These are phyloP conservation scores for Epirrita christyi DNA, from an alignment of 2,888 invertebrate species.

Conservation along the genomic window DNA sequence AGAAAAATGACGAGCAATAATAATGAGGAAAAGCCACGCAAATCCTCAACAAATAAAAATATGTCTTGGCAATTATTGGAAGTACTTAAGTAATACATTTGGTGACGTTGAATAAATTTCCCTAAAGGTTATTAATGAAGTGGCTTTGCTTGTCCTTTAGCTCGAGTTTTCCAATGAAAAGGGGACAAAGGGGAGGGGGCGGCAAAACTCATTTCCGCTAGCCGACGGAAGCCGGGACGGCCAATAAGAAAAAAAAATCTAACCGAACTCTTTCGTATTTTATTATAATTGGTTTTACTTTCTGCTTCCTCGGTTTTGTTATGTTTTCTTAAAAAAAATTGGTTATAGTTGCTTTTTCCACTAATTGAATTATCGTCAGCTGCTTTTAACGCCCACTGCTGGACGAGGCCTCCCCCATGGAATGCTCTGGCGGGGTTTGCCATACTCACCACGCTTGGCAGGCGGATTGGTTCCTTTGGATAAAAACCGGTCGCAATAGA, in stretches of 20 bases:
- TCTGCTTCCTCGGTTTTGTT: conserved; percentile 36
- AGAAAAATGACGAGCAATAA: conserved; percentile 16
- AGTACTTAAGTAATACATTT: conserved; percentile 16
- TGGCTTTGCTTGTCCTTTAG: conserved; percentile 62
- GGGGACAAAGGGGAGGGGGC: conserved; percentile 43
- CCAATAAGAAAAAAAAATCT: conserved; percentile 77
- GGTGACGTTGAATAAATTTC: conserved; percentile 31
- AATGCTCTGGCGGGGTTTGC: too few species aligned
- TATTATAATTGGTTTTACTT: conserved; percentile 63
- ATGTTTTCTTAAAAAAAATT: too few species aligned
- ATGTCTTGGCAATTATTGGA: conserved; percentile 29
- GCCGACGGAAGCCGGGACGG: conserved; percentile 69
- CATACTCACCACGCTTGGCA: too few species aligned
- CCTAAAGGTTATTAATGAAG: conserved; percentile 53
- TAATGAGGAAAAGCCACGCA: conserved; percentile 1
- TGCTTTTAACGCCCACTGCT: too few species aligned
- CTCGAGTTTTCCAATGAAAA: conserved; percentile 39
- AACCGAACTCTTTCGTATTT: conserved; percentile 63
- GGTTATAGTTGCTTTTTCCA: too few species aligned
- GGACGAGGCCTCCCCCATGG: too few species aligned
- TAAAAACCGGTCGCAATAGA: too few species aligned
- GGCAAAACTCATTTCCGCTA: conserved; percentile 80
- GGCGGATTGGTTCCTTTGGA: too few species aligned
- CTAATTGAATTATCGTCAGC: too few species aligned
- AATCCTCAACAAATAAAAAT: conserved; percentile 8